Conservation (phyloP, 2,888 invertebrate genomes). For the Muscina levida region DNA sequence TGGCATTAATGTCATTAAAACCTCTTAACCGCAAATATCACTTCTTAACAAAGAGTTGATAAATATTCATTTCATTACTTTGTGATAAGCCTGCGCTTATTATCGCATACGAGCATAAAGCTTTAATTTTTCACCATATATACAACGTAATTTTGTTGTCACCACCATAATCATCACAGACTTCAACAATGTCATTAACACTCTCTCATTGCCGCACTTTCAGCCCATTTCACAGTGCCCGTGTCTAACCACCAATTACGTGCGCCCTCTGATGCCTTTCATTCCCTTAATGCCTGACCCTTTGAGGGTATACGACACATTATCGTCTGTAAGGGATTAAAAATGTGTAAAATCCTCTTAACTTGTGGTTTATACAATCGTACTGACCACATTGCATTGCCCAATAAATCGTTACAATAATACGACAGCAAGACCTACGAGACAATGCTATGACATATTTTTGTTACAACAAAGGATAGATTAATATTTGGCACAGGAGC, state of each 20-base stretch:
- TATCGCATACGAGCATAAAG: background rate
- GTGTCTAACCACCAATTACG: background rate
- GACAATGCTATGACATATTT: background rate
- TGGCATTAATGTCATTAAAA: background rate
- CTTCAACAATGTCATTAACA: slow-evolving; percentile 27
- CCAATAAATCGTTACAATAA: slow-evolving; percentile 48
- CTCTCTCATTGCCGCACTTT: background rate
- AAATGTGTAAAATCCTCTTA: slow-evolving; percentile 61
- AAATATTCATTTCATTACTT: too few species aligned
- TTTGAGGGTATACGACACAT: background rate
- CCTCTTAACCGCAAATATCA: too few species aligned
- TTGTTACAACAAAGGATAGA: background rate
- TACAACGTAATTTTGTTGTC: background rate
- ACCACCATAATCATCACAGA: background rate
- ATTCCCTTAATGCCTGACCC: background rate
- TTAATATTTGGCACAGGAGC: background rate
- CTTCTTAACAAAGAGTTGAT: too few species aligned
- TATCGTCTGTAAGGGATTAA: slow-evolving; percentile 47
- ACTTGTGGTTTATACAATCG: slow-evolving; percentile 57
- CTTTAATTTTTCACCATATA: slow-evolving; percentile 1
- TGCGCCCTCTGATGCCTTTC: background rate
- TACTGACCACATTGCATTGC: slow-evolving; percentile 30
- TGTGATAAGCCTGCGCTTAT: background rate
- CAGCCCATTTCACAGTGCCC: background rate
- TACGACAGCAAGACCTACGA: slow-evolving; percentile 24